Conservation (phyloP, 1,140 invertebrate species). For the Drosophila setifemur region DNA sequence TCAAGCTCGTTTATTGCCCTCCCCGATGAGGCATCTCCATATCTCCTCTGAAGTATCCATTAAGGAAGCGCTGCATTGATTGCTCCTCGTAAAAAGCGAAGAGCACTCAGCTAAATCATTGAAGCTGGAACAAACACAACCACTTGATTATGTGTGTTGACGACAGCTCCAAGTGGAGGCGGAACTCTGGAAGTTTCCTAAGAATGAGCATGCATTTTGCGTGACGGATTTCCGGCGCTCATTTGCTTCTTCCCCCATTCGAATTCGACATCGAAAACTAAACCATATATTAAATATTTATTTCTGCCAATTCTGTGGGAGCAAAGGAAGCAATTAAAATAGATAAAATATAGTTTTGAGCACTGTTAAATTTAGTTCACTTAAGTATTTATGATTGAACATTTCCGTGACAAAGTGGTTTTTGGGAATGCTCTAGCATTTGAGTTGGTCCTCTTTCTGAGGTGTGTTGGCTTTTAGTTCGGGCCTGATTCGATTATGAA, state of each 20-base stretch:
- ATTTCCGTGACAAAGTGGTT: not conserved
- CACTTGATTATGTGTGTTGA: slow-evolving; percentile 20
- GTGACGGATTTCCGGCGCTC: slow-evolving; percentile 8
- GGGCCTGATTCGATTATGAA: slow-evolving; percentile 60
- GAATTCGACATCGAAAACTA: not conserved
- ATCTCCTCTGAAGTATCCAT: slow-evolving; percentile 23
- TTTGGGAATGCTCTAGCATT: not conserved
- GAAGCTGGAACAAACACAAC: not conserved
- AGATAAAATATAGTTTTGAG: too few species aligned
- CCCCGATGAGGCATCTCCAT: slow-evolving; percentile 20
- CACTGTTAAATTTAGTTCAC: not conserved
- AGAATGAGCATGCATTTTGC: slow-evolving; percentile 19
- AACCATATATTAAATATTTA: not conserved
- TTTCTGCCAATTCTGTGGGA: too few species aligned
- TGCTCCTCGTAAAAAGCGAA: slow-evolving; percentile 55
- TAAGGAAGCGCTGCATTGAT: slow-evolving; percentile 55
- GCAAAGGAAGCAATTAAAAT: too few species aligned
- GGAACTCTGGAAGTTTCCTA: slow-evolving; percentile 1
- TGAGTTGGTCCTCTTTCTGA: not conserved
- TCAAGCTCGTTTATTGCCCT: slow-evolving; percentile 33
- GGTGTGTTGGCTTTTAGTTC: slow-evolving; percentile 65
- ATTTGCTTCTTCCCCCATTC: not conserved
- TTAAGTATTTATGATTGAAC: not conserved
- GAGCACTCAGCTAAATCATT: slow-evolving; percentile 24
- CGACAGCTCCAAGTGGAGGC: slow-evolving; percentile 8